Evolutionary conservation across 1,140 invertebrate species (phyloP).

Genomic region (Aphis craccivora): DNA sequence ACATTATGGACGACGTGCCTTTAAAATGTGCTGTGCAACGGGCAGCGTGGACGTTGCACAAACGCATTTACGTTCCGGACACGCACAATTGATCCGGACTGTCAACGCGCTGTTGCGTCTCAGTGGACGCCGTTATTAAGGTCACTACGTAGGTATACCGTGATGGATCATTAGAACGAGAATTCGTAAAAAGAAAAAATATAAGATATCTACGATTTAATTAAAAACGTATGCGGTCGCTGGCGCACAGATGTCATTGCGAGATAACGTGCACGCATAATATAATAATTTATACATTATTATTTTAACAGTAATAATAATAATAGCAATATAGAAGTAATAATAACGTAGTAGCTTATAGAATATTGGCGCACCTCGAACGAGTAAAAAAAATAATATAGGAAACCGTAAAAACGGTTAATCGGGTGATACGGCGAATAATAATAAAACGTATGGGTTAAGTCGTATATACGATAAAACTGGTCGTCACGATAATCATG

Average conservation of each 20-base stretch:
- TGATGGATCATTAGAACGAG: background rate
- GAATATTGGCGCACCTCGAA: background rate
- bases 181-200: background rate
- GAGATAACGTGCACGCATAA: background rate
- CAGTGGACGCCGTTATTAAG: background rate
- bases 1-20: background rate
- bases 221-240: background rate
- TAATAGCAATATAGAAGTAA: slow-evolving; percentile 5
- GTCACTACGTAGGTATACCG: background rate
- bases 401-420: slow-evolving; percentile 26
- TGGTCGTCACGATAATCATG: slow-evolving; percentile 29
- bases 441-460: background rate
- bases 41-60: background rate
- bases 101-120: background rate
- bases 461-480: background rate
- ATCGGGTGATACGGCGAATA: background rate
- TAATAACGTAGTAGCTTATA: background rate
- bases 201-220: slow-evolving; percentile 12
- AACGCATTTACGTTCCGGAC: background rate
- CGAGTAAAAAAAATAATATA: background rate
- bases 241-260: background rate
- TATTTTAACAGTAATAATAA: slow-evolving; percentile 3
- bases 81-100: slow-evolving; percentile 10
- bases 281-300: background rate
- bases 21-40: background rate